Evolutionary conservation across 2,113 vertebrate genomes (phyloP), one percentile per base, ranked within the genome.

Genomic region (Lonchura striata): DNA sequence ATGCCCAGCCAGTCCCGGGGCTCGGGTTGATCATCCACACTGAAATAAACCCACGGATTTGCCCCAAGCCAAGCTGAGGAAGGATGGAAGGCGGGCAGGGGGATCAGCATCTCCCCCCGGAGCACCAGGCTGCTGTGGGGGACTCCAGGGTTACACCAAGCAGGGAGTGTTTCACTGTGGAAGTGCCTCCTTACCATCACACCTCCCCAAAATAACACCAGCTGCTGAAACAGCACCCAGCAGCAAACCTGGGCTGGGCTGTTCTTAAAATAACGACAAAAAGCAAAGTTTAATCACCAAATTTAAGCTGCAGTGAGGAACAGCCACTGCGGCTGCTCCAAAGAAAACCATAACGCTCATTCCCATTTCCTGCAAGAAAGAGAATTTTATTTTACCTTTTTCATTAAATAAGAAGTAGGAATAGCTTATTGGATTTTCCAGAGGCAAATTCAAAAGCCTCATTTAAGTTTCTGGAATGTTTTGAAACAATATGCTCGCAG

Each of bases 401-500:
- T 88, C 82, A 66, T 86, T 82, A 95, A 52, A 44, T 15, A 13
- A 91, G 75, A 27, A 47, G 82, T 7, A 65, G 61, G 60, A 71
- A 53, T 22, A 56, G 76, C 78, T 78, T 28, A 20, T 61, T 68
- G 59, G 76, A 54, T 90, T 90, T 95, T 92, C 91, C 92, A 85
- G 85, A 90, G 71, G 35, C 59, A 6, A 82, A 82, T 76, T 91
- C 90, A 52, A 66, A 83, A 78, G 82, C 86, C 68, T 66, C 68
- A 25, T 75, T 75, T 57, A 88, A 92, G 83, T 89, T 66, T 77
- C 80, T 63, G 71, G 84, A 93, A 90, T 50, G 93, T 81, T 93
- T 95, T 77, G 42, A 68, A 96, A 78, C 93, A 79, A 87, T 78
- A 89, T 28, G 68, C 82, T 74, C 0, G 4, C 61, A 15, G 74